Percentiles rank a stretch among this genome's conserved stretches.
Evolutionary conservation across 2,797 vertebrate genomes (phyloP).

Genomic region (Rallus crepitans): DNA sequence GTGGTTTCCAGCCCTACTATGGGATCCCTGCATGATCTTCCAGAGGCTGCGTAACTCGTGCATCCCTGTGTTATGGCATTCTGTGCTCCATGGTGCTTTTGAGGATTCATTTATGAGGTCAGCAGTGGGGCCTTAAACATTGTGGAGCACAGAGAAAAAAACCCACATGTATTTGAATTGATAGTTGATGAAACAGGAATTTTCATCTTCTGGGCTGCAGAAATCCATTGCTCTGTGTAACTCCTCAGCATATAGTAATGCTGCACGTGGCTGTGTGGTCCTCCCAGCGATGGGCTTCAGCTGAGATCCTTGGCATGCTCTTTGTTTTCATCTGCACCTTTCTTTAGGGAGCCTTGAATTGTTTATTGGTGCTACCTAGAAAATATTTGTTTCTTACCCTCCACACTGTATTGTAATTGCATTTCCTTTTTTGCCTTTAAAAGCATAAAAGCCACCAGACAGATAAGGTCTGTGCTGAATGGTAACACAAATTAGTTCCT

Average conservation of each 20-base stretch:
- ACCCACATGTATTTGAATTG: neutral
- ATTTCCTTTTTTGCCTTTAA: neutral
- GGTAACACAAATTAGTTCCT: neutral
- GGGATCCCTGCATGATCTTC: neutral
- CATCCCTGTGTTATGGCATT: neutral
- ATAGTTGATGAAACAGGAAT: neutral
- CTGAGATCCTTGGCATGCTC: neutral
- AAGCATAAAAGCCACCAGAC: neutral
- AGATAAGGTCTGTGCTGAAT: neutral
- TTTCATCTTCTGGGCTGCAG: neutral
- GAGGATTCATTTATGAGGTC: neutral
- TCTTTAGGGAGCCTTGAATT: neutral
- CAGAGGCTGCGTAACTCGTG: neutral
- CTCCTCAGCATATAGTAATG: neutral
- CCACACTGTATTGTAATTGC: neutral
- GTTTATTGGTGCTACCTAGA: neutral
- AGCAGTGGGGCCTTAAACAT: neutral
- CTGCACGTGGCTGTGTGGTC: neutral
- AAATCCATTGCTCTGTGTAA: neutral
- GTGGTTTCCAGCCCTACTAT: neutral
- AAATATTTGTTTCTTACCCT: neutral
- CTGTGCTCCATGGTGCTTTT: neutral
- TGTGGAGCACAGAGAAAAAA: neutral
- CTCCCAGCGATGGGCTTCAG: neutral
- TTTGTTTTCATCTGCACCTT: neutral